These are phyloP conservation scores for Pararge aegeria DNA, from an alignment of 1,140 invertebrate genomes.

Conservation along the genomic window DNA sequence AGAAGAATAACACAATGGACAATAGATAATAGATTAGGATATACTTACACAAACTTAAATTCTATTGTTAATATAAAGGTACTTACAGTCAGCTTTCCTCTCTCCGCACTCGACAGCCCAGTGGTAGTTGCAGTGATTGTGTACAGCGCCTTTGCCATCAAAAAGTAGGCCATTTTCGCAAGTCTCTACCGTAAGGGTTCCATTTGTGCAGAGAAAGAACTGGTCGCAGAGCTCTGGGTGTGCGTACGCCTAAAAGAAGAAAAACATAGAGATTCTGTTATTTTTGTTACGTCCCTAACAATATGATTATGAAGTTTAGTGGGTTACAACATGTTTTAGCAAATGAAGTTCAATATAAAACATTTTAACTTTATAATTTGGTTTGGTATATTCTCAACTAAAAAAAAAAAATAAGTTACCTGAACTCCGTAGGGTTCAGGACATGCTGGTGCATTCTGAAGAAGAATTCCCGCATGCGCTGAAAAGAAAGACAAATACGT, in stretches of 20 bases:
- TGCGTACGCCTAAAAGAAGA: constrained; percentile 85
- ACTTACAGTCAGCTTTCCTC: constrained; percentile 90
- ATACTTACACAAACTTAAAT: too few species aligned
- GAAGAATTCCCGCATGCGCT: constrained; percentile 69
- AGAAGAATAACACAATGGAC: too few species aligned
- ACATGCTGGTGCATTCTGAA: constrained; percentile 79
- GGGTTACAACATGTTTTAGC: too few species aligned
- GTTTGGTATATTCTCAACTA: too few species aligned
- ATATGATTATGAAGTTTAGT: too few species aligned
- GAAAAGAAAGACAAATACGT: constrained; percentile 37
- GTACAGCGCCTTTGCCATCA: constrained; percentile 92
- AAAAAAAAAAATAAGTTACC: constrained; percentile 62
- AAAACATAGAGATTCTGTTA: not conserved
- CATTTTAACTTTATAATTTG: too few species aligned
- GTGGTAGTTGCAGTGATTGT: constrained; percentile 96
- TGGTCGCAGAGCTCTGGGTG: constrained; percentile 92
- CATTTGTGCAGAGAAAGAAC: constrained; percentile 95
- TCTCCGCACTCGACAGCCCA: constrained; percentile 95
- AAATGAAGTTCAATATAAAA: too few species aligned
- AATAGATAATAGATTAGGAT: too few species aligned
- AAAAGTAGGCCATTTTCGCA: constrained; percentile 96
- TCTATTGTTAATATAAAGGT: not conserved
- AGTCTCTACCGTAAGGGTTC: constrained; percentile 92
- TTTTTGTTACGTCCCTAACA: too few species aligned
- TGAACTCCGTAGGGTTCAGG: constrained; percentile 85